Base-by-base conservation (phyloP, 2,888 invertebrate species). In the Rhabditoides inermis region DNA sequence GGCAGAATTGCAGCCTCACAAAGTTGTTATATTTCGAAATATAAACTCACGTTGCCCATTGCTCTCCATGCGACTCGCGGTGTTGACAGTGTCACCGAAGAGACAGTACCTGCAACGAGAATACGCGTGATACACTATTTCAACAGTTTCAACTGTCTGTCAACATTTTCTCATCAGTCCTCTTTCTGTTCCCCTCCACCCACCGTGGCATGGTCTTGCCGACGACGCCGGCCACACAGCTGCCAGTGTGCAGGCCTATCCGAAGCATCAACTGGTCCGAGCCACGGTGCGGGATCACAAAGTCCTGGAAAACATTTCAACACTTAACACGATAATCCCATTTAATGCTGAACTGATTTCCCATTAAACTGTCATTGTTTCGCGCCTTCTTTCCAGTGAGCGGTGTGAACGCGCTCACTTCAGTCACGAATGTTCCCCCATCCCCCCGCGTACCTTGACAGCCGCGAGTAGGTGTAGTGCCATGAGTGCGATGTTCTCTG, bases 61-160 rank as follows among this genome's bases (percentile, higher is more conserved):
- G 37, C 88, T 88, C 78, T 79, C 79, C 78, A 79, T 79, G 46
- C 78, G 63, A 10, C 77, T 76, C 2, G 79, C 78, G 6, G 78
- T 78, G 57, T 79, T 79, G 15, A 79, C 78, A 0, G 79, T 78
- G 60, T 78, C 77, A 5, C 78, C 77, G 50, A 78, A 78, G 15
- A 78, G 60, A 48, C 77, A 77, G 52, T 77, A 78, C 23, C 68
- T 57, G 44, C 18, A 55, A 47, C 15, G 4, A 18, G 15, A 28
- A n/a, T n/a, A n/a, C n/a, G n/a, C n/a, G n/a, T n/a, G n/a, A n/a
- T n/a, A n/a, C n/a, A n/a, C n/a, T n/a, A n/a, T n/a, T n/a, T n/a
- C n/a, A n/a, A n/a, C n/a, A n/a, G n/a, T n/a, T n/a, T n/a, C n/a
- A n/a, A n/a, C n/a, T n/a, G n/a, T n/a, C n/a, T n/a, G n/a, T n/a